Base-by-base conservation (phyloP, 2,888 invertebrate genomes). In the Crocallis elinguaria region DNA sequence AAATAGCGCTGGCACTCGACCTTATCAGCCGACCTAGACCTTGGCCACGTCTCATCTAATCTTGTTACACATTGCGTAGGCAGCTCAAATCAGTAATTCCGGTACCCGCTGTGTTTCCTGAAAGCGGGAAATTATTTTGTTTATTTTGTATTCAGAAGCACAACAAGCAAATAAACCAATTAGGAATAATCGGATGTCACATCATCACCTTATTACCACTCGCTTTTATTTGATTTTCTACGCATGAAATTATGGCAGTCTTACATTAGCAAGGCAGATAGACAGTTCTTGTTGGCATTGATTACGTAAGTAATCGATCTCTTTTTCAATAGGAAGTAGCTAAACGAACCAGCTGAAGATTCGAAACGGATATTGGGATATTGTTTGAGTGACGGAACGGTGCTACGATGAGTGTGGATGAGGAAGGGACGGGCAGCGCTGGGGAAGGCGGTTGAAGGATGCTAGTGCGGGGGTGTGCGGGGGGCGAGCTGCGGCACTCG, bases 381-480 rank as follows among this genome's bases (percentile, higher is more conserved):
- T n/a, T n/a, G n/a, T n/a, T n/a, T 12, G 30, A 23, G 39, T 7
- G 23, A 8, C 13, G 23, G 49, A 52, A 46, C 60, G n/a, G n/a
- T n/a, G n/a, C n/a, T n/a, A 71, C 49, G 56, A 78, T 77, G 79
- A 70, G 71, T 62, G 70, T 62, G 46, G 69, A 72, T 37, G 71
- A 71, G 35, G 70, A 69, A 43, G 70, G 65, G 46, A 41, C 50
- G 41, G 67, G 63, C 63, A 69, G 69, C 55, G 69, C 67, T 55
- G 71, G 57, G 59, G 75, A 73, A 57, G 82, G 78, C 50, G 85
- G 85, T 73, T 85, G 81, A 87, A 74, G 44, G 50, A 90, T 90
- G 90, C 68, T 91, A 72, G 87, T 90, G 78, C 82, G 90, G 66
- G 88, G 88, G 53, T 89, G 90, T 62, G 82, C 84, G 59, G 88